Evolutionary conservation across 37 sponge, comb jelly and placozoan species (phyloP).

Genomic region (Tethya wilhelma): DNA sequence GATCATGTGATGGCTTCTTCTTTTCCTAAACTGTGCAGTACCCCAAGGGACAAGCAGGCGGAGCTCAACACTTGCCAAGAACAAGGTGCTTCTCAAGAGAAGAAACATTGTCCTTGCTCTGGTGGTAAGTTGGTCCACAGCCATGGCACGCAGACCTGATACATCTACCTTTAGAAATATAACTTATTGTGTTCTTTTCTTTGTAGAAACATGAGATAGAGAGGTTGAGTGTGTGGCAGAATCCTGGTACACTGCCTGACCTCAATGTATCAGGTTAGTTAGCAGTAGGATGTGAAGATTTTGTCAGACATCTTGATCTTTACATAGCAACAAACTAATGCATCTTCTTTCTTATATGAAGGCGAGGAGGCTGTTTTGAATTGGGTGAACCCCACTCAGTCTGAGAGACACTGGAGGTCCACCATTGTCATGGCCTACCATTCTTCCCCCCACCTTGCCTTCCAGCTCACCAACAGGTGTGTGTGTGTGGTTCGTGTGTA

Average conservation of each 20-base stretch:
- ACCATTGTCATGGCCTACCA: slow-evolving; percentile 65
- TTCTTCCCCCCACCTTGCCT: slow-evolving; percentile 75
- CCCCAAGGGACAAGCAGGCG: slow-evolving; percentile 28
- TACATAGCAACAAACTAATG: background rate
- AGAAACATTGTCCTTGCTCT: slow-evolving; percentile 53
- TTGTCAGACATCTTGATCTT: too few species aligned
- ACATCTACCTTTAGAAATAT: background rate
- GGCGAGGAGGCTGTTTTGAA: slow-evolving; percentile 56
- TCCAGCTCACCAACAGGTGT: slow-evolving; percentile 72
- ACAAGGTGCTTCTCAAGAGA: slow-evolving; percentile 63
- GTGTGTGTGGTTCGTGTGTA: background rate
- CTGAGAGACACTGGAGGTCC: slow-evolving; percentile 69
- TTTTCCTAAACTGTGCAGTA: slow-evolving; percentile 1
- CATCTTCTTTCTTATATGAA: slow-evolving; percentile 5
- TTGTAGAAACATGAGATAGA: slow-evolving; percentile 70
- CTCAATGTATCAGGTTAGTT: slow-evolving; percentile 35
- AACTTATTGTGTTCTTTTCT: background rate
- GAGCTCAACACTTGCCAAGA: slow-evolving; percentile 32
- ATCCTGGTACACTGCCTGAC: slow-evolving; percentile 37
- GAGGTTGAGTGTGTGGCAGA: slow-evolving; percentile 75
- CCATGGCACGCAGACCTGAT: too few species aligned
- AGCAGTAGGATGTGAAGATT: background rate
- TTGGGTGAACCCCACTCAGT: slow-evolving; percentile 64
- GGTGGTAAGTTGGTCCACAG: slow-evolving; percentile 43
- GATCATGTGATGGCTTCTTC: background rate